phyloP scores from a whole-genome alignment of 2,888 invertebrate species.

The Xestia xanthographa region DNA sequence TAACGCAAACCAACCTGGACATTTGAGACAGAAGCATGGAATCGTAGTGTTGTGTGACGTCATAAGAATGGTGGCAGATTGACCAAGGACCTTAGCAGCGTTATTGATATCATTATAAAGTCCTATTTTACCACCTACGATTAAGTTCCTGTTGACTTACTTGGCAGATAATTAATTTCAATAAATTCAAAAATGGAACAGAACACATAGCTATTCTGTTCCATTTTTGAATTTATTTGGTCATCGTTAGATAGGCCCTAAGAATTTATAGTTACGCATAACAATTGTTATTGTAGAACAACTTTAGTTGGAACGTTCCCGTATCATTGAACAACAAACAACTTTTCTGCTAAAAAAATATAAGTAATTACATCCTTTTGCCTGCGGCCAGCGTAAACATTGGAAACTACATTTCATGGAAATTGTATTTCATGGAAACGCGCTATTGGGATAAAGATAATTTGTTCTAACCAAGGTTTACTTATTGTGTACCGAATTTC shows the following conservation, averaged over 20 bases:
- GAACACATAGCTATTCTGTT: too few relatives aligned
- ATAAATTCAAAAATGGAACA: too few relatives aligned
- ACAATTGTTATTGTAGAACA: too few relatives aligned
- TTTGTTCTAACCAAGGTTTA: background rate
- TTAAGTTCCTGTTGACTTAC: too few relatives aligned
- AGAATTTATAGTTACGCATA: too few relatives aligned
- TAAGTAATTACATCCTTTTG: background rate
- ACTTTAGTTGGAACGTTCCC: too few relatives aligned
- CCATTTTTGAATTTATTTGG: too few relatives aligned
- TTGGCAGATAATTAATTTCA: too few relatives aligned
- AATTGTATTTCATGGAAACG: background rate
- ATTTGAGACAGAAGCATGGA: conserved; percentile 10
- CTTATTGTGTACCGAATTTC: background rate
- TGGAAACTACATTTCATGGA: too few relatives aligned
- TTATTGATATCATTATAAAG: background rate
- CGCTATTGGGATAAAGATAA: background rate
- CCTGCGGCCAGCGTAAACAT: background rate
- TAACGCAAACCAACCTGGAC: conserved; percentile 5
- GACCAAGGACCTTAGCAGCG: background rate
- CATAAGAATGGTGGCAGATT: background rate
- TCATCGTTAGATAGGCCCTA: too few relatives aligned
- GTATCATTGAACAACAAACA: too few relatives aligned
- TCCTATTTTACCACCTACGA: too few relatives aligned
- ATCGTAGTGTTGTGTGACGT: background rate
- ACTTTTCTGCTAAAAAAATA: background rate